Evolutionary conservation across 2,797 vertebrate species (phyloP).

Genomic region (Mormyrus hasselquistii): DNA sequence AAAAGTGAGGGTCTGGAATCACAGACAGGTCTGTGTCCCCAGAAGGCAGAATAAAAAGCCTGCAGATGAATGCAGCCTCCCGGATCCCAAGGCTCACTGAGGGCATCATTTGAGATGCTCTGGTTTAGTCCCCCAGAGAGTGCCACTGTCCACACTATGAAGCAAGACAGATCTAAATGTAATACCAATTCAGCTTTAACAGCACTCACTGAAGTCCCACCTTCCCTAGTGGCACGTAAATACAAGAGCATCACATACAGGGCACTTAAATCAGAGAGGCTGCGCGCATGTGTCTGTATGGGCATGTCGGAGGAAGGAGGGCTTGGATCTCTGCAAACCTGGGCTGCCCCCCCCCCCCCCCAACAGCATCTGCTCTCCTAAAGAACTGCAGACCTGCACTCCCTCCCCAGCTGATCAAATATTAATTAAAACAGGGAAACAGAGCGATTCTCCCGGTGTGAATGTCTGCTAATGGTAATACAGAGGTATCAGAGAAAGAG

Average conservation of each 20-base stretch:
- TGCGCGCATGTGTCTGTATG: background rate
- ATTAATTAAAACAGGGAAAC: conserved; percentile 97
- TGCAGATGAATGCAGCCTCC: background rate
- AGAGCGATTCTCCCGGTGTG: conserved; percentile 78
- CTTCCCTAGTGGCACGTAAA: background rate
- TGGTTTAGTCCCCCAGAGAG: background rate
- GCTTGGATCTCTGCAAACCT: background rate
- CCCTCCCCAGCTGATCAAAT: conserved; percentile 93
- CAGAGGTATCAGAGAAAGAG: conserved; percentile 58
- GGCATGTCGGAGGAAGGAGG: background rate
- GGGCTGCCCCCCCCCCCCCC: background rate
- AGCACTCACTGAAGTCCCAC: background rate
- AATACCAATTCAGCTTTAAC: background rate
- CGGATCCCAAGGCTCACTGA: background rate
- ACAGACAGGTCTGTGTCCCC: background rate
- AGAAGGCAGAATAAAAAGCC: background rate
- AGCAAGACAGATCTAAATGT: background rate
- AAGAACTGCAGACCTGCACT: conserved; percentile 89
- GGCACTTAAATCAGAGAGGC: background rate
- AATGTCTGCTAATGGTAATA: conserved; percentile 90
- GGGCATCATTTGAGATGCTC: background rate
- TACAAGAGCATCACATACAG: background rate
- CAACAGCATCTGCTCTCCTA: conserved; percentile 55
- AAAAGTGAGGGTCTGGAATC: conserved; percentile 19
- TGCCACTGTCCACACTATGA: background rate